Conservation (phyloP, 2,113 vertebrate genomes). For the Eulemur rufifrons region DNA sequence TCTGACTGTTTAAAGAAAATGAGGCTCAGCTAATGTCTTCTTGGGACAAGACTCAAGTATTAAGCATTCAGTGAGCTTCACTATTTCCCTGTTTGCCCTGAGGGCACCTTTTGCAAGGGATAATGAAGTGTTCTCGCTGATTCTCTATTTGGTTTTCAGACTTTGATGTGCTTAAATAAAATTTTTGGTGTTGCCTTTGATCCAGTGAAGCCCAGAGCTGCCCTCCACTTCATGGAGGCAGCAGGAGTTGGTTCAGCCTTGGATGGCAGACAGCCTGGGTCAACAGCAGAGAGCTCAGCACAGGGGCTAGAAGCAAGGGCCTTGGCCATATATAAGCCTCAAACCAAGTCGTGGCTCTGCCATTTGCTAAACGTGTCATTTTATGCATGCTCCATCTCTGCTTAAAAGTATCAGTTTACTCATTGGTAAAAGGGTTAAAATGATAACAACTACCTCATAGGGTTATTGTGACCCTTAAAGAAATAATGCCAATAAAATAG, state of each 20-base stretch:
- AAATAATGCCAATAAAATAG: not conserved
- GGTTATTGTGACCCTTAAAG: not conserved
- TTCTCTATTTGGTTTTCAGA: slow-evolving; percentile 56
- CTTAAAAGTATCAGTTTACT: not conserved
- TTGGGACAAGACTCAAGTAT: slow-evolving; percentile 12
- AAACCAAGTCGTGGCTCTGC: not conserved
- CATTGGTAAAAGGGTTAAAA: not conserved
- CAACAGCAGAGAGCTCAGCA: not conserved
- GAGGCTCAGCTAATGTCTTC: slow-evolving; percentile 15
- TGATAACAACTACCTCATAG: not conserved
- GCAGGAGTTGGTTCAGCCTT: not conserved
- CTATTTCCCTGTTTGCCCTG: not conserved
- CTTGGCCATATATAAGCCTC: not conserved
- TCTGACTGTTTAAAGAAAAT: not conserved
- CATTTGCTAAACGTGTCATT: not conserved
- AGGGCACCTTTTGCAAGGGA: slow-evolving; percentile 64
- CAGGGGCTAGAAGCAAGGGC: not conserved
- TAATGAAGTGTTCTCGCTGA: slow-evolving; percentile 61
- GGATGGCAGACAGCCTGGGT: not conserved
- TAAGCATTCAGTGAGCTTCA: slow-evolving; percentile 12
- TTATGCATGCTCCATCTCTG: not conserved
- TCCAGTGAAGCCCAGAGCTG: slow-evolving; percentile 19
- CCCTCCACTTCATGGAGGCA: not conserved
- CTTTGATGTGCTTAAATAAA: slow-evolving; percentile 65
- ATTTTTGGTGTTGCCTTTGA: slow-evolving; percentile 63